Base-by-base conservation (phyloP, 2,888 invertebrate species). In the Ornithoptera priamus region DNA sequence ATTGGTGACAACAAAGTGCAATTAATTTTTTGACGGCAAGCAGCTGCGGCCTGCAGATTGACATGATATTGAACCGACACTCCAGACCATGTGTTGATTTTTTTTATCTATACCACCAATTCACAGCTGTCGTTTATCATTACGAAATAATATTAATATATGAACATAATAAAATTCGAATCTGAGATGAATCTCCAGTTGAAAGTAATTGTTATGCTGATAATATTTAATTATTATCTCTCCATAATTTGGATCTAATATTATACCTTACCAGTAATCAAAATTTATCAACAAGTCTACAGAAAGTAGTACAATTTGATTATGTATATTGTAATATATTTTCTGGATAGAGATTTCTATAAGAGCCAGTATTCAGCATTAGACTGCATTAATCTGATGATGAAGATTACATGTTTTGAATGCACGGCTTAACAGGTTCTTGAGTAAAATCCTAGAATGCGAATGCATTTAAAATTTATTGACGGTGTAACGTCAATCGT, bases 31-130 rank as follows among this genome's bases (percentile, higher is more conserved):
- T 17, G 57, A 62, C 24, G 20, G 20, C 58, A 36, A 20, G 36
- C 67, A 62, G 57, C 62, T 62, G 67, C 15, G 22, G 20, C 5
- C 46, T 46, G n/a, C 58, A 68, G 67, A 68, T 62, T 68, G 67
- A 63, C 36, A 50, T 62, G 58, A 68, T 18, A 3, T 57, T 53
- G 12, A 24, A 58, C 57, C 12, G 65, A 20, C 57, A 22, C 67
- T 62, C 39, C 57, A 57, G 17, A 24, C 57, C 62, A 68, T 68
- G 30, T 68, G 67, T 46, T 18, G 42, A 61, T 22, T 61, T 61
- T 56, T 30, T 62, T 22, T 61, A 22, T 53, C 61, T 30, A 36
- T 8, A 66, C 60, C 7, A 20, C 15, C n/a, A 67, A 62, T 62
- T 67, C 22, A 62, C 53, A 67, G 46, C 67, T 67, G 62, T 60